Evolutionary conservation across 2,888 invertebrate genomes (phyloP).

Genomic region (Mechanitis messenoides): DNA sequence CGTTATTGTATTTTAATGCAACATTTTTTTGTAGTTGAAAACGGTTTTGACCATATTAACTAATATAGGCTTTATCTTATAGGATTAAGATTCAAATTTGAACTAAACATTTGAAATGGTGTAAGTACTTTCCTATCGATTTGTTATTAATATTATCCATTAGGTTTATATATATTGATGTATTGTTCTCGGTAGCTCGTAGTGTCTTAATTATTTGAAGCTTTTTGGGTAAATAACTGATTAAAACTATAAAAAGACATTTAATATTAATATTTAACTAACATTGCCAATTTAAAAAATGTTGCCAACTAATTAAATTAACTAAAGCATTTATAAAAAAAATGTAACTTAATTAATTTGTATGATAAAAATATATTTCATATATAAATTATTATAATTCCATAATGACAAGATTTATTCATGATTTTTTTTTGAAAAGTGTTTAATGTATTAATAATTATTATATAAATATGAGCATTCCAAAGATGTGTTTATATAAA

Average conservation of each 20-base stretch:
- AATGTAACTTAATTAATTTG: conserved; percentile 5
- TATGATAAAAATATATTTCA: no score
- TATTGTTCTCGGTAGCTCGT: conserved; percentile 39
- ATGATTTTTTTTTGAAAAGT: no score
- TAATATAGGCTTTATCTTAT: background rate
- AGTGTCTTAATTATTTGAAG: conserved; percentile 55
- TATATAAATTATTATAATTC: no score
- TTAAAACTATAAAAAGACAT: conserved; percentile 48
- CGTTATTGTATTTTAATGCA: conserved; percentile 73
- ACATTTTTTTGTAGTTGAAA: conserved; percentile 23
- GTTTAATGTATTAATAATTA: background rate
- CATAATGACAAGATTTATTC: no score
- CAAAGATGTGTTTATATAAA: conserved; percentile 59
- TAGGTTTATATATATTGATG: conserved; percentile 7
- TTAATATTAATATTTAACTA: conserved; percentile 37
- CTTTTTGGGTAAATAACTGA: conserved; percentile 51
- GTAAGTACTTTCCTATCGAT: no score
- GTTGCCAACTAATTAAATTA: conserved; percentile 46
- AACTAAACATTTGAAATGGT: background rate
- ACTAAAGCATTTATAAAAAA: conserved; percentile 33
- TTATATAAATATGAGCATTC: conserved; percentile 47
- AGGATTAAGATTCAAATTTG: background rate
- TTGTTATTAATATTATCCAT: no score
- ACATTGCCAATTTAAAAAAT: conserved; percentile 45
- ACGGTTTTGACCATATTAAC: background rate